phyloP scores from a whole-genome alignment of 2,888 invertebrate genomes.

The Melanotus villosus region DNA sequence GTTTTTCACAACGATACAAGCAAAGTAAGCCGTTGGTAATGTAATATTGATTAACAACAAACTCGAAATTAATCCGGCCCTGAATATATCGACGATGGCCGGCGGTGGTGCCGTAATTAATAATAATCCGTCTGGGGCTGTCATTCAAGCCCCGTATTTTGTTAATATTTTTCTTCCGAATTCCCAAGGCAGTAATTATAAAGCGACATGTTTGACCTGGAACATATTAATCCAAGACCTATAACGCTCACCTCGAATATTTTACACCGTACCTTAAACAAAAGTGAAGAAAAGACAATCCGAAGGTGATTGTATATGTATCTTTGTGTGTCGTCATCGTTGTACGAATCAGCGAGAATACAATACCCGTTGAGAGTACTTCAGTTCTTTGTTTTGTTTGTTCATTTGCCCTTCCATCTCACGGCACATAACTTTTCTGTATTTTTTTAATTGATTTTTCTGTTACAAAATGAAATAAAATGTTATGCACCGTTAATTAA shows the following conservation, averaged over 20 bases:
- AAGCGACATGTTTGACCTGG: neutral
- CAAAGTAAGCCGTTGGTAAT: no score
- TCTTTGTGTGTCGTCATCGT: conserved; percentile 41
- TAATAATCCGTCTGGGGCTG: conserved; percentile 21
- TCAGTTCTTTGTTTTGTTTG: conserved; percentile 41
- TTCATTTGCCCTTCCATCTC: conserved; percentile 33
- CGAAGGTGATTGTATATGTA: conserved; percentile 35
- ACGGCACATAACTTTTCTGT: conserved; percentile 13
- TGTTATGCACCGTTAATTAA: conserved; percentile 12
- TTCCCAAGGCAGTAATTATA: conserved; percentile 15
- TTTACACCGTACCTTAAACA: conserved; percentile 10
- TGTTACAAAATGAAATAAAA: conserved; percentile 17
- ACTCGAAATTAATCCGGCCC: neutral
- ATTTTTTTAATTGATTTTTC: conserved; percentile 28
- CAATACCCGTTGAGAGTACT: conserved; percentile 40
- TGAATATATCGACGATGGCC: neutral
- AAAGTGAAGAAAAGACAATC: conserved; percentile 25
- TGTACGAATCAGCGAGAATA: conserved; percentile 42
- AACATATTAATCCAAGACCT: conserved; percentile 11
- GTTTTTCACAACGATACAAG: no score
- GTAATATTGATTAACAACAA: neutral
- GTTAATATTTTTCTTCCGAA: conserved; percentile 6
- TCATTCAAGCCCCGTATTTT: conserved; percentile 14
- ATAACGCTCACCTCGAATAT: neutral
- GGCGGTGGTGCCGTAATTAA: neutral